A percentile compares a stretch with the other conserved stretches of the same genome.
Evolutionary conservation across 2,888 invertebrate genomes (phyloP).

Genomic region (Pachycephus smyrnensis): DNA sequence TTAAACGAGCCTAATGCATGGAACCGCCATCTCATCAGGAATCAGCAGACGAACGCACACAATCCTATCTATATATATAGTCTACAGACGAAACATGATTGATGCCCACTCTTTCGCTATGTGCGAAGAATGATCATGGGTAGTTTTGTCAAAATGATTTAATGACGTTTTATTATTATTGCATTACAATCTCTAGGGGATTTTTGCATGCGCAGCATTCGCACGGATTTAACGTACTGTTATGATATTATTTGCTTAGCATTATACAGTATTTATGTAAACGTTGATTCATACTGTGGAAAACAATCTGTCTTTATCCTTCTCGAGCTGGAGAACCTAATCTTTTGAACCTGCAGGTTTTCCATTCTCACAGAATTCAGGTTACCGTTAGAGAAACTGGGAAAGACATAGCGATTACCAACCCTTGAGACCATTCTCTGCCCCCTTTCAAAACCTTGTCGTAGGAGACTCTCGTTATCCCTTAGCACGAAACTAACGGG

Average conservation of each 20-base stretch:
- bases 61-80: background rate
- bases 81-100: background rate
- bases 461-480: background rate
- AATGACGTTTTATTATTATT: background rate
- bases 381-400: background rate
- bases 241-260: background rate
- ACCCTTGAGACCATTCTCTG: constrained; percentile 9
- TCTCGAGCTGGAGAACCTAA: background rate
- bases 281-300: background rate
- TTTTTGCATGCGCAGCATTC: too few species aligned
- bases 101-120: background rate
- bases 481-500: background rate
- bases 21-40: background rate
- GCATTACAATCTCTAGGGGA: background rate
- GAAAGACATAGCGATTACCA: constrained; percentile 14
- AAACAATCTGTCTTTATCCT: background rate
- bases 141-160: background rate
- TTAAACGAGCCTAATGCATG: background rate
- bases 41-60: background rate
- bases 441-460: background rate
- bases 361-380: background rate
- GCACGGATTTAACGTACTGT: background rate
- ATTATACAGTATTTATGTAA: background rate
- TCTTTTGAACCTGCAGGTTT: background rate
- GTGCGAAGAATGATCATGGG: background rate